Conservation (phyloP, 2,797 vertebrate species). For the Propithecus deckenii region DNA sequence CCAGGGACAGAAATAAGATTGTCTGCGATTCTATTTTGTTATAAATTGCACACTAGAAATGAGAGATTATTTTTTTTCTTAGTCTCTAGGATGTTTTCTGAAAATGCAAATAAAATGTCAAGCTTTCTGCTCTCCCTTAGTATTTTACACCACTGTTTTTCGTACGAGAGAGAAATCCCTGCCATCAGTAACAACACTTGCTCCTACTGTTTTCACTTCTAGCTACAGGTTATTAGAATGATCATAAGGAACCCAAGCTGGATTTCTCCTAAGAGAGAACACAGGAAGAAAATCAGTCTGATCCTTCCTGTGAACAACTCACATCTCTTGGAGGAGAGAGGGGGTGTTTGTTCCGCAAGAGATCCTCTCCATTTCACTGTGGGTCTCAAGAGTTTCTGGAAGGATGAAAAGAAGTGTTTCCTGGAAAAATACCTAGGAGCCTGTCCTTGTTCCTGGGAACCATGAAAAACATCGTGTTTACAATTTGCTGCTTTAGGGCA, state of each 20-base stretch:
- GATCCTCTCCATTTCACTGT: neutral
- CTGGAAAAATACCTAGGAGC: neutral
- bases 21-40: slow-evolving; percentile 52
- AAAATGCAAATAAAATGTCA: slow-evolving; percentile 47
- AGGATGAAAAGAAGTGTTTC: neutral
- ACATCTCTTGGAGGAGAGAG: fast-evolving
- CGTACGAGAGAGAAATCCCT: neutral
- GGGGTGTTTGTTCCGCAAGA: neutral
- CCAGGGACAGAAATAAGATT: slow-evolving; percentile 53
- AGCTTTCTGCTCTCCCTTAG: neutral
- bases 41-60: slow-evolving; percentile 59
- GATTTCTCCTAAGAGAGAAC: neutral
- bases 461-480: neutral
- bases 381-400: neutral
- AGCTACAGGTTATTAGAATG: neutral
- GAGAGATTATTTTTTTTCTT: slow-evolving; percentile 39
- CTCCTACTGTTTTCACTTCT: slow-evolving; percentile 6
- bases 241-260: neutral
- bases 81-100: slow-evolving; percentile 4
- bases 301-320: neutral
- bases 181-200: neutral
- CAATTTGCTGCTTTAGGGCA: neutral
- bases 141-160: neutral
- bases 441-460: neutral
- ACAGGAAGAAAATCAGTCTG: neutral